phyloP scores from a whole-genome alignment of 2,888 invertebrate genomes.

The Neocrepidodera transversa region DNA sequence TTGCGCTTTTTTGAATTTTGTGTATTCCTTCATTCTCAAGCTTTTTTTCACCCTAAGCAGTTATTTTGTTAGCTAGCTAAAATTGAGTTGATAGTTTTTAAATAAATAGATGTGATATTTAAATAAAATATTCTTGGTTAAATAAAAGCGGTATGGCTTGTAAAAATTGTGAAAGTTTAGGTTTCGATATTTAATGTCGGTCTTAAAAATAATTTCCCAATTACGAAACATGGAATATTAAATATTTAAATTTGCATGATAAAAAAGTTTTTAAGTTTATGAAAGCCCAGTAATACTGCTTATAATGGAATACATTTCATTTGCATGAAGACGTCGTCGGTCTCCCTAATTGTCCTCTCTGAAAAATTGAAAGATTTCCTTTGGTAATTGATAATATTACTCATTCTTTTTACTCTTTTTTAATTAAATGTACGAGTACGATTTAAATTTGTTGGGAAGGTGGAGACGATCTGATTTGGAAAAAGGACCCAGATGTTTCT shows the following conservation, averaged over 20 bases:
- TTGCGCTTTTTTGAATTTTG: too few relatives aligned
- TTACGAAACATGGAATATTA: constrained; percentile 53
- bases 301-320: constrained; percentile 48
- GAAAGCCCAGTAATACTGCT: constrained; percentile 50
- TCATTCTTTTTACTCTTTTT: constrained; percentile 9
- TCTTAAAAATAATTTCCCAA: constrained; percentile 51
- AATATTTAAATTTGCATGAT: constrained; percentile 50
- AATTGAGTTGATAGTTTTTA: too few relatives aligned
- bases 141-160: too few relatives aligned
- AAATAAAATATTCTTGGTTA: too few relatives aligned
- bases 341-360: constrained; percentile 39
- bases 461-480: too few relatives aligned
- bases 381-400: constrained; percentile 21
- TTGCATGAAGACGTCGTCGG: constrained; percentile 46
- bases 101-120: too few relatives aligned
- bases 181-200: constrained; percentile 38
- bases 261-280: constrained; percentile 48
- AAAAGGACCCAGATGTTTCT: too few relatives aligned
- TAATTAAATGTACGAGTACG: constrained; percentile 8
- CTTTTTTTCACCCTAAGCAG: too few relatives aligned
- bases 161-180: constrained; percentile 26
- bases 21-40: too few relatives aligned
- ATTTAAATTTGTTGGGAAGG: neutral
- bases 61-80: too few relatives aligned
- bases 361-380: constrained; percentile 33